Evolutionary conservation across 2,797 vertebrate genomes (phyloP), one percentile per base, ranked within the genome.

Genomic region (Champsocephalus esox): DNA sequence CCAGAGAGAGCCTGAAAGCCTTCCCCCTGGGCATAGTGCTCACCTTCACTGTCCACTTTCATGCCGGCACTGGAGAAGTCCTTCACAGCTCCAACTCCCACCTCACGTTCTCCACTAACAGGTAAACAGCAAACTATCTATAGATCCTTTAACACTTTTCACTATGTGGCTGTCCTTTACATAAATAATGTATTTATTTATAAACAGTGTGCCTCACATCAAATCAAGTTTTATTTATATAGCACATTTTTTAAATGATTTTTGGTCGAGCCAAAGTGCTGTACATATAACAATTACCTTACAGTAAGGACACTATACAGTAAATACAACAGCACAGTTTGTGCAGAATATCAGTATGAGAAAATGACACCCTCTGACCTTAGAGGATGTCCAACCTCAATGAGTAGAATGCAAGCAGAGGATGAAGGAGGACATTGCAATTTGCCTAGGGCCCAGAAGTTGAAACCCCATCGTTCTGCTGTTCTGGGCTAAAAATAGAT

Each of bases 101-200:
- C 16, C 95, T 99, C 58, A 95, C 83, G 21, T 97, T 97, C 77
- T 95, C 96, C 75, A 96, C 95, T 16, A 98, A 98, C 95, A 97
- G 98, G 98, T 96, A 68, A 34, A n/a, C 9, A 5, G 4, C 28
- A 14, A 24, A 7, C 62, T 34, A 8, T 14, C 24, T 67, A 17
- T 16, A 28, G 5, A 5, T 19, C 24, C 3, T 56, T 67, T 16
- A 44, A 57, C 38, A 41, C 48, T 46, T 41, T 12, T 41, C 32
- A 28, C 41, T n/a, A 19, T 38, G 19, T 32, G 19, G 4, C 14
- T 43, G n/a, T 62, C 5, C 45, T 50, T 38, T 24, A 32, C 12
- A 34, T 43, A 60, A 38, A 65, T 72, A 51, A 66, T 52, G 63
- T 14, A 75, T 65, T 1, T 11, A 11, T 63, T 16, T 4, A 58